Evolutionary conservation across 2,888 invertebrate species (phyloP), one percentile per base, ranked within the genome.

Genomic region (Psococerastis gibbosa): DNA sequence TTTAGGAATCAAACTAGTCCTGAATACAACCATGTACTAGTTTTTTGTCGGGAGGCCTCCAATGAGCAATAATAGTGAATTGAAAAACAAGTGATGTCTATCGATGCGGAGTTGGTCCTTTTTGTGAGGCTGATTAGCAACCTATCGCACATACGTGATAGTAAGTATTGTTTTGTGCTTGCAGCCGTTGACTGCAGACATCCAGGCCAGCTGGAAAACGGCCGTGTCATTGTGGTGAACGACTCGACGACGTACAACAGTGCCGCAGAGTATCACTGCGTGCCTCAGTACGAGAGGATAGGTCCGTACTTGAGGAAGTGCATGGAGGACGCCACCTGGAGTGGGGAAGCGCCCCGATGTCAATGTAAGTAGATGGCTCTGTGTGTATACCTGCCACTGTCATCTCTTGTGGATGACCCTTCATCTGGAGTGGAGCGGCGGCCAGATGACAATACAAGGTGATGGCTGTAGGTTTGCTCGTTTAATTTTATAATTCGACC

Each of bases 261-360:
- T 43, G 78, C 82, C 0, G 78, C 85, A 1, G 89, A 89, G 57
- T 89, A 89, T 59, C 87, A 88, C 56, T 91, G 91, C 57, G 61
- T 88, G 45, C 88, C 87, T 2, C 81, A 79, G 53, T 87, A 70
- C 63, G 79, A 80, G 56, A 68, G 85, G 8, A 74, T 78, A 1
- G 89, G 89, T 0, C 79, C 82, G 1, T 82, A 83, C 58, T 61
- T 85, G 16, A 68, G 89, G 46, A 83, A 83, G 56, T 91, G 89
- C 56, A 66, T 76, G 60, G 84, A 84, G 45, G 81, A 78, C 48
- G 87, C 82, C 3, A 66, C 69, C 35, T 91, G 91, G 89, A 85
- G 85, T 3, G 87, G 87, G 0, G 80, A 81, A 43, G 80, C 84
- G 52, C 88, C 89, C 0, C 70, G 70, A 52, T 91, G 91, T 60